A percentile compares a stretch with the other conserved stretches of the same genome.
Conservation (phyloP, 1,140 invertebrate species). For the Bombus vancouverensis region DNA sequence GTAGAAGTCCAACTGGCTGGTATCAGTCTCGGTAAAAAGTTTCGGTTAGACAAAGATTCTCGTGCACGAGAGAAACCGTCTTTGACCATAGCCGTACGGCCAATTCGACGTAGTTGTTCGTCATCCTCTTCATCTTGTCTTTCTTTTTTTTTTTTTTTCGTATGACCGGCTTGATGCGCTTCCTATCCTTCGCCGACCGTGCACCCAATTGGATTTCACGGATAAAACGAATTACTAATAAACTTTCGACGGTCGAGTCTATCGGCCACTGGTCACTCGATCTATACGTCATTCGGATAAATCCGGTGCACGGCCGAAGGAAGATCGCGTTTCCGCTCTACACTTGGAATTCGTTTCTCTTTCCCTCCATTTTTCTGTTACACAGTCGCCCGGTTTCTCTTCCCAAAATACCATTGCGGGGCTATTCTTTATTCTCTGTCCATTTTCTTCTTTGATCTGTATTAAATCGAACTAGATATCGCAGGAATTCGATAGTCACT, state of each 20-base stretch:
- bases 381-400: not conserved
- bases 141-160: not conserved
- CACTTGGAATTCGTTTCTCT: not conserved
- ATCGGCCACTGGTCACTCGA: slow-evolving; percentile 27
- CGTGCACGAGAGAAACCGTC: not conserved
- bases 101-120: slow-evolving; percentile 27
- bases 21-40: slow-evolving; percentile 49
- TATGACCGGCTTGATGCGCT: not conserved
- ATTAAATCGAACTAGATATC: not conserved
- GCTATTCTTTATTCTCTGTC: too few species aligned
- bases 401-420: too few species aligned
- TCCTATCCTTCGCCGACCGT: not conserved
- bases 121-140: not conserved
- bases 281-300: not conserved
- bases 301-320: not conserved
- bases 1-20: slow-evolving; percentile 32
- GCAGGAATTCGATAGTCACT: too few species aligned
- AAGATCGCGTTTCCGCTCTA: not conserved
- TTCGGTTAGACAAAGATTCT: slow-evolving; percentile 46
- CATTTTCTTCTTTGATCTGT: not conserved
- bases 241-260: slow-evolving; percentile 22
- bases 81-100: not conserved
- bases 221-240: slow-evolving; percentile 53
- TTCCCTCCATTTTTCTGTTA: too few species aligned
- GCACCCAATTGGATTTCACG: slow-evolving; percentile 34